Conservation (phyloP, 92 coral and sea anemone species). For the Anthopleura xanthogrammica region DNA sequence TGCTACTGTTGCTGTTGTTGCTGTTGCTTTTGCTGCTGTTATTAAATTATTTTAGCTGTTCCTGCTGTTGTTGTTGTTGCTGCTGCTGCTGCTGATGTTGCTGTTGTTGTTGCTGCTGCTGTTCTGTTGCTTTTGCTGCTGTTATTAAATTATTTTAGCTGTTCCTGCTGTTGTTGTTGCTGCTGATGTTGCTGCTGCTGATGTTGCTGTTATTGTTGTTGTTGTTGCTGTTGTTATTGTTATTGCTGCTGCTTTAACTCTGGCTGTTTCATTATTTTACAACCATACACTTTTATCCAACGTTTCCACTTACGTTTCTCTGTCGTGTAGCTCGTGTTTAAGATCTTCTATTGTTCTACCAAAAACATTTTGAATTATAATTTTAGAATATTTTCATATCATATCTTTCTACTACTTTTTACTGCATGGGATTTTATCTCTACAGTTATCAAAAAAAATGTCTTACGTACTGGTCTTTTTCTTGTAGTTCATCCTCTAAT, state of each 20-base stretch:
- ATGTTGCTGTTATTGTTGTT: background rate
- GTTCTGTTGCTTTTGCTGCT: no score
- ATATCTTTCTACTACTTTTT: background rate
- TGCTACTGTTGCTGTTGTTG: background rate
- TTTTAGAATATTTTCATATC: background rate
- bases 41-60: no score
- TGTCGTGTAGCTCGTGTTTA: background rate
- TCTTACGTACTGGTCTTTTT: background rate
- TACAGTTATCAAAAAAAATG: background rate
- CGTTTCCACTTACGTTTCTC: background rate
- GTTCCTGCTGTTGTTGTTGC: background rate
- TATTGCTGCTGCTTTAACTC: background rate
- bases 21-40: background rate
- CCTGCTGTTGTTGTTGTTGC: background rate
- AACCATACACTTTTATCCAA: background rate
- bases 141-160: background rate
- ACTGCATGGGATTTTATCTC: background rate
- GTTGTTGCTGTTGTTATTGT: background rate
- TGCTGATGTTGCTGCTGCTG: background rate
- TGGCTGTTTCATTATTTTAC: background rate
- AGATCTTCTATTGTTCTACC: background rate
- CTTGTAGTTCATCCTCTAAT: background rate
- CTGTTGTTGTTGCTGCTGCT: background rate
- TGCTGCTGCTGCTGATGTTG: background rate
- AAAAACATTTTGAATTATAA: background rate